A percentile compares a stretch with the other conserved stretches of the same genome.
phyloP scores from a whole-genome alignment of 2,113 vertebrate genomes.

The Aegotheles bennettii region DNA sequence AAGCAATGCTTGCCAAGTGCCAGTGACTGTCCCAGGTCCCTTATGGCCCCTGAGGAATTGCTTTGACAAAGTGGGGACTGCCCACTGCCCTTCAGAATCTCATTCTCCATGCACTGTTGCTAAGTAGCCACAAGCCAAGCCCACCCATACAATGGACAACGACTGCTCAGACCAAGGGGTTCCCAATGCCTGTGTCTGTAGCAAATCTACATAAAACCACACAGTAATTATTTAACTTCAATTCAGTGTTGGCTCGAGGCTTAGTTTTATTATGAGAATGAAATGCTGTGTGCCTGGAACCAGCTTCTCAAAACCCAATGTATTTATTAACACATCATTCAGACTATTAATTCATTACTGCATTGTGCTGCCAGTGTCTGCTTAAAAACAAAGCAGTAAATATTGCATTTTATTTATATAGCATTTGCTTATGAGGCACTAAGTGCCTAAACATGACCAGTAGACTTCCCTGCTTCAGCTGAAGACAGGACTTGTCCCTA shows the following conservation, averaged over 20 bases:
- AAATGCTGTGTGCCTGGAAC: background rate
- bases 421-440: background rate
- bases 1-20: background rate
- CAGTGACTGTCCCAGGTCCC: background rate
- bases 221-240: rapidly evolving
- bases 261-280: background rate
- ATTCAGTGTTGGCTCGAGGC: background rate
- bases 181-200: background rate
- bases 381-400: background rate
- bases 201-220: background rate
- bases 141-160: rapidly evolving
- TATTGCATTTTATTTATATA: background rate
- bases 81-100: rapidly evolving
- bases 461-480: background rate
- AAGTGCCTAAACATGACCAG: background rate
- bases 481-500: background rate
- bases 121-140: background rate
- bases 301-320: background rate
- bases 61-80: background rate
- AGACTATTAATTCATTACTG: background rate
- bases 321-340: background rate
- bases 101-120: background rate
- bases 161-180: rapidly evolving
- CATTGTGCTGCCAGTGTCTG: background rate
- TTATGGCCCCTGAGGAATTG: background rate